Base-by-base conservation (phyloP, 2,113 vertebrate species). In the Myrmophylax atrothorax region DNA sequence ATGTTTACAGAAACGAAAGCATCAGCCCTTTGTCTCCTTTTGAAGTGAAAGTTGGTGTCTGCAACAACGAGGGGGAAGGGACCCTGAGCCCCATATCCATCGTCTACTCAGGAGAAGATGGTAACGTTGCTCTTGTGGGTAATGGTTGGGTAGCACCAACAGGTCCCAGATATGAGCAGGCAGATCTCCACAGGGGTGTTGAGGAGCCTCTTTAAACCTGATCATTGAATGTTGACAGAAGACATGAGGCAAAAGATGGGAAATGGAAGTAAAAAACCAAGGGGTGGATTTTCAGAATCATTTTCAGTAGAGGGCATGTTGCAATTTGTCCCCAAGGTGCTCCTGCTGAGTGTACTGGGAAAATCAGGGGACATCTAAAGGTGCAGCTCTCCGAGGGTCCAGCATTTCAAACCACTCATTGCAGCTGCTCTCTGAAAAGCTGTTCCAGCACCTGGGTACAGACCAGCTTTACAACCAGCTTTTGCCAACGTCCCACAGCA, bases 11-110 rank as follows among this genome's bases (percentile, higher is more conserved):
- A 89, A 99, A 99, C 0, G 98, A 99, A 66, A 99, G 98, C 64
- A 94, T 99, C 52, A 95, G 89, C 2, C 98, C 99, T 1, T 97
- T 99, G 22, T 98, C 98, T 37, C 98, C 97, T 60, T 99, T 98
- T 25, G 98, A 99, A 96, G 98, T 98, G 78, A 99, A 98, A 95
- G 98, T 99, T 60, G 99, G 98, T 2, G 98, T 99, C 31, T 99
- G 98, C 96, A 99, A 99, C 96, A 96, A 97, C 2, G 95, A 98
- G 92, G 99, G 98, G 46, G 98, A 99, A 95, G 99, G 99, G 7
- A 97, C 97, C 3, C 97, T 98, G 78, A 99, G 98, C 93, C 96
- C 93, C 0, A 42, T 97, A 29, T 96, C 97, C 63, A 83, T 96
- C n/a, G 84, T 99, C 88, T 98, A 98, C 95, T 99, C 99, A 3